Conservation (phyloP, 2,888 invertebrate species). For the Ganaspis brasiliensis region DNA sequence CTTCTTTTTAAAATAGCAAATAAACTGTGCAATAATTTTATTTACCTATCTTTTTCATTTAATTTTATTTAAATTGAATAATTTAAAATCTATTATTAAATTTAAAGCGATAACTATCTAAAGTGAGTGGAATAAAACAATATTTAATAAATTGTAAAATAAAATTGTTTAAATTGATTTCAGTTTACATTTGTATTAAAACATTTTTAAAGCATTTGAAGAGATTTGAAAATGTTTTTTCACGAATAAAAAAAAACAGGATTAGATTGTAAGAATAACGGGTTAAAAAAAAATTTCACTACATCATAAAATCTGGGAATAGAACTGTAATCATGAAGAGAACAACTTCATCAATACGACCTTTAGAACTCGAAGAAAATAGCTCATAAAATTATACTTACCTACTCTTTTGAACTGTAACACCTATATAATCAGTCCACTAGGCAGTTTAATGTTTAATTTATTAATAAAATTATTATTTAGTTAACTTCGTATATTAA, state of each 20-base stretch:
- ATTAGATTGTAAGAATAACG: neutral
- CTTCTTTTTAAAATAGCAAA: neutral
- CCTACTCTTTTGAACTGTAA: constrained; percentile 2
- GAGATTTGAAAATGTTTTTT: too few species aligned
- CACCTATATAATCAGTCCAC: neutral
- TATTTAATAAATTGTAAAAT: too few species aligned
- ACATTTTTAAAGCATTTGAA: too few species aligned
- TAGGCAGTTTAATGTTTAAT: neutral
- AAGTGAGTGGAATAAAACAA: too few species aligned
- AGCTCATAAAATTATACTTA: constrained; percentile 8
- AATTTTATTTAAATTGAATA: too few species aligned
- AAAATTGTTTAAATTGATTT: too few species aligned
- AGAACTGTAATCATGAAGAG: constrained; percentile 18
- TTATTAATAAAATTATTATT: constrained; percentile 20
- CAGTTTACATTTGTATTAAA: too few species aligned
- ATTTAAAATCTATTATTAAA: too few species aligned
- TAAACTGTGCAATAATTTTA: too few species aligned
- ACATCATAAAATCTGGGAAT: constrained; percentile 14
- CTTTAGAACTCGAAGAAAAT: constrained; percentile 22
- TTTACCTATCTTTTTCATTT: too few species aligned
- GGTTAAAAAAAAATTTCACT: neutral
- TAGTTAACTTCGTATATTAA: neutral
- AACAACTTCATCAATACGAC: constrained; percentile 34
- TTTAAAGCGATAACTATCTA: too few species aligned
- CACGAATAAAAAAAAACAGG: too few species aligned